phyloP scores from a whole-genome alignment of 2,888 invertebrate genomes.

The Tachina lurida region DNA sequence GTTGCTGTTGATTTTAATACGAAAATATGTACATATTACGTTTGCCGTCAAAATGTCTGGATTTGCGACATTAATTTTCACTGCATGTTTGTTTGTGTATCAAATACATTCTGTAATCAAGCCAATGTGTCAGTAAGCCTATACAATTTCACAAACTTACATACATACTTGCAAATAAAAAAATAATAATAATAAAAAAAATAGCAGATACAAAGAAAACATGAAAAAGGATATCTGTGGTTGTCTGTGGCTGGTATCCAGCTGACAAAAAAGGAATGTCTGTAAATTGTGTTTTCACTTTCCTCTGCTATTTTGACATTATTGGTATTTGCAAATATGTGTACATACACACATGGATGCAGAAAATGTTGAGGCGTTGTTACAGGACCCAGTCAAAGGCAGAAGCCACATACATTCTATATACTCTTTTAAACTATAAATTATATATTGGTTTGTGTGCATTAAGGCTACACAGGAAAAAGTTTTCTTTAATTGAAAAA shows the following conservation, averaged over 20 bases:
- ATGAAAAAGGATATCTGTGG: slow-evolving; percentile 58
- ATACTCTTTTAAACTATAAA: too few species aligned
- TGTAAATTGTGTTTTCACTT: slow-evolving; percentile 39
- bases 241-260: slow-evolving; percentile 51
- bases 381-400: neutral
- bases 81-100: neutral
- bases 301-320: slow-evolving; percentile 2
- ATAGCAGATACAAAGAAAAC: slow-evolving; percentile 6
- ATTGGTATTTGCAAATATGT: slow-evolving; percentile 13
- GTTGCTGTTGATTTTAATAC: slow-evolving; percentile 47
- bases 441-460: too few species aligned
- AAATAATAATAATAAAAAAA: slow-evolving; percentile 10
- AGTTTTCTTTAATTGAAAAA: too few species aligned
- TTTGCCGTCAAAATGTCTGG: slow-evolving; percentile 69
- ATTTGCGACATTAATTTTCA: slow-evolving; percentile 59
- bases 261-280: slow-evolving; percentile 43
- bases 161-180: neutral
- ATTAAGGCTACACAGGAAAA: too few species aligned
- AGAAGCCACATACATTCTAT: neutral
- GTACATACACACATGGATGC: neutral
- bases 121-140: slow-evolving; percentile 4
- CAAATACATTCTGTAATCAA: neutral
- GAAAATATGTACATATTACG: neutral
- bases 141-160: slow-evolving; percentile 16
- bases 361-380: slow-evolving; percentile 45